phyloP scores from a whole-genome alignment of 2,113 vertebrate species.

The Daubentonia madagascariensis region DNA sequence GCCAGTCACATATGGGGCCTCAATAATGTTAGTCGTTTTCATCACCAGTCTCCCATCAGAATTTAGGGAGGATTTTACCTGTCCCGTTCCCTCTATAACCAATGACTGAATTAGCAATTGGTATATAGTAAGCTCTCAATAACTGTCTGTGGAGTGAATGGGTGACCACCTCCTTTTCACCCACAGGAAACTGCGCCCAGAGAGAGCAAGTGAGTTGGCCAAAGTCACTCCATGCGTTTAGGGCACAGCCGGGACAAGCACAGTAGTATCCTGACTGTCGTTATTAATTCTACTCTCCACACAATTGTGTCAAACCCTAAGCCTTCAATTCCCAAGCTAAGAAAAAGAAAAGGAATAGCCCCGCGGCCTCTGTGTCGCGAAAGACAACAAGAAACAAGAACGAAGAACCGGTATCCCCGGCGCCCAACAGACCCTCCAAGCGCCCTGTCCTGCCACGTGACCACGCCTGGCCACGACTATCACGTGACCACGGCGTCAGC shows the following conservation, averaged over 20 bases:
- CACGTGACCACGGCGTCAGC: background rate
- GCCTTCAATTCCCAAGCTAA: background rate
- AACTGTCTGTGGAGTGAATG: background rate
- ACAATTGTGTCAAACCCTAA: background rate
- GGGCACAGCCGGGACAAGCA: rapidly evolving
- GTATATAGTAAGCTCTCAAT: background rate
- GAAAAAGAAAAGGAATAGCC: background rate
- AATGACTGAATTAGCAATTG: background rate
- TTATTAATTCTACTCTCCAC: background rate
- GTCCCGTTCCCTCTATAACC: no score
- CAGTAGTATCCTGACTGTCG: no score
- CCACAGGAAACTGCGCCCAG: rapidly evolving
- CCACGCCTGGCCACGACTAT: rapidly evolving
- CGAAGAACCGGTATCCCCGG: rapidly evolving
- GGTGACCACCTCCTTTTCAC: background rate
- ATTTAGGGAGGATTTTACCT: background rate
- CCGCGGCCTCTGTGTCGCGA: rapidly evolving
- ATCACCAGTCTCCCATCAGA: background rate
- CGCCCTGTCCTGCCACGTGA: rapidly evolving
- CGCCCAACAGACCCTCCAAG: rapidly evolving
- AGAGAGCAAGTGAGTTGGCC: background rate
- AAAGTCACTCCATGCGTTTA: no score
- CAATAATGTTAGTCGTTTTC: background rate
- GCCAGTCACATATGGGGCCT: background rate
- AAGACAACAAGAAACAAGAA: rapidly evolving